Conservation (phyloP, 2,113 vertebrate species). For the Taxidea taxus region DNA sequence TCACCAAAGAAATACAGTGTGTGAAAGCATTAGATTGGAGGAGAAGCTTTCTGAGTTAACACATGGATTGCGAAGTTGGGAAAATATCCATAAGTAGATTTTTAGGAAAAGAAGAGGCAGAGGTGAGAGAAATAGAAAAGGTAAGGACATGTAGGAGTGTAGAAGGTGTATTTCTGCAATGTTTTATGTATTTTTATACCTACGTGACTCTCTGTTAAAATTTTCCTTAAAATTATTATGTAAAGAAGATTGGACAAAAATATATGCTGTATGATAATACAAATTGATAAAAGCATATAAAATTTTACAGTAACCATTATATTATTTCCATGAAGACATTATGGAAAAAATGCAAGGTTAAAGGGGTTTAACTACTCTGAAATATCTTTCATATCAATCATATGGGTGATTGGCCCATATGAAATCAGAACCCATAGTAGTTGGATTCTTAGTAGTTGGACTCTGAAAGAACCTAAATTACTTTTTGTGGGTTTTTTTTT, state of each 20-base stretch:
- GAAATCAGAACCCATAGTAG: background rate
- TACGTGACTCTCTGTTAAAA: background rate
- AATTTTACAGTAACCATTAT: background rate
- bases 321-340: background rate
- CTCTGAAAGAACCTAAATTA: background rate
- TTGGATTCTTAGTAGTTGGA: background rate
- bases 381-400: background rate
- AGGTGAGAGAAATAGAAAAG: background rate
- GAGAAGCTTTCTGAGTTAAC: background rate
- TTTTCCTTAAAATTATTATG: background rate
- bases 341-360: background rate
- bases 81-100: background rate
- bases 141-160: background rate
- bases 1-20: background rate
- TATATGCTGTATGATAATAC: background rate
- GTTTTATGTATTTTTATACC: background rate
- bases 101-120: background rate
- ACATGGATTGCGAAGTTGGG: background rate
- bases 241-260: background rate
- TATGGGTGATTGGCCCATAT: background rate
- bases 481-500: conserved; percentile 25
- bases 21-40: background rate
- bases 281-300: background rate
- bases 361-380: background rate
- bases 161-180: background rate